Evolutionary conservation across 2,888 invertebrate genomes (phyloP), one percentile per base, ranked within the genome.

Genomic region (Phlogophora meticulosa): DNA sequence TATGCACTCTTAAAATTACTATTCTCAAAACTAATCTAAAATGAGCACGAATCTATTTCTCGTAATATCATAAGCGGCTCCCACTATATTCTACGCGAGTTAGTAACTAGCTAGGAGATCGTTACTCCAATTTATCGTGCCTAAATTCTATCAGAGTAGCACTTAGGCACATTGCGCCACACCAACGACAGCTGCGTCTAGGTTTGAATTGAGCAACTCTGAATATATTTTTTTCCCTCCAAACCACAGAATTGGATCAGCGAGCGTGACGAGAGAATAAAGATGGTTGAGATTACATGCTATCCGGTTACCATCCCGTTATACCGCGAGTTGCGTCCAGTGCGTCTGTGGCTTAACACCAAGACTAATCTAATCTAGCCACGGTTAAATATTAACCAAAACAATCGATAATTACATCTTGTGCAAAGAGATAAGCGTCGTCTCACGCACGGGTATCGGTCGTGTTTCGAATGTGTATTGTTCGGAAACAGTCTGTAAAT

Each of bases 221-320:
- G 69, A 81, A 80, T 75, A 65, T 63, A 74, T 85, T 82, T 87
- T 66, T 87, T 86, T 82, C 59, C 73, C 72, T 67, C 67, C 72
- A 79, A 85, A 88, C 88, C 88, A 87, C 88, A 90, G 87, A 90
- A 89, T 85, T 83, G 85, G 87, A 80, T 84, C 89, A 87, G 79
- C 83, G 71, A 77, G 84, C 90, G 89, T 91, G 91, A 91, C 91
- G 88, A 85, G 78, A 81, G 79, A 84, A 85, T 79, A 80, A 84
- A 86, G 88, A 87, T 86, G 83, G 80, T 76, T 73, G 72, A 84
- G 85, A 88, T 89, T 90, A 85, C 86, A 85, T 80, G 84, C 81
- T 84, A 86, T 87, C 86, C 83, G 84, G 84, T 86, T 82, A 64
- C 85, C 59, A 71, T 74, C 77, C 87, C 86, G 87, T 87, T 89